Conservation (phyloP, 2,113 vertebrate species). For the Diadophis punctatus region DNA sequence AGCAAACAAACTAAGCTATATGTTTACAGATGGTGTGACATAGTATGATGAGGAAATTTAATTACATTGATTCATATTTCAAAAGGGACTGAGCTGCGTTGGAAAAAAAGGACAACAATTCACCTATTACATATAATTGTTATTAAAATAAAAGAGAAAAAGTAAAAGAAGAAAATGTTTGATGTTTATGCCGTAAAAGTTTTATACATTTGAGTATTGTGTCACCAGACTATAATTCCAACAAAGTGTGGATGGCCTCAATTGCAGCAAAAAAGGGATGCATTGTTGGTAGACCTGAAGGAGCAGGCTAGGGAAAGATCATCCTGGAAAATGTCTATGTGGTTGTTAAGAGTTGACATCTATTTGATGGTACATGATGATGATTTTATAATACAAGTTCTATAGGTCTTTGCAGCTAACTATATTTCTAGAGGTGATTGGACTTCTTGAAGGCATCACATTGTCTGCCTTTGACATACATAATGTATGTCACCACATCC, state of each 20-base stretch:
- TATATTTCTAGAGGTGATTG: neutral
- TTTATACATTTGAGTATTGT: neutral
- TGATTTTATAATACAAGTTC: neutral
- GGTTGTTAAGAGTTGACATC: neutral
- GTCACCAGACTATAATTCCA: neutral
- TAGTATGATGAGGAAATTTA: neutral
- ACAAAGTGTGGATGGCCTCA: neutral
- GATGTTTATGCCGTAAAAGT: neutral
- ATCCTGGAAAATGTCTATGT: neutral
- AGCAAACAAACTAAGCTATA: no score
- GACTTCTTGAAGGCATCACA: neutral
- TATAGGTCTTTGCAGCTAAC: neutral
- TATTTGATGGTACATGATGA: neutral
- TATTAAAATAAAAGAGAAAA: neutral
- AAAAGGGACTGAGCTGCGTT: neutral
- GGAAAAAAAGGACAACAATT: neutral
- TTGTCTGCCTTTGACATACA: neutral
- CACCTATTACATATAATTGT: neutral
- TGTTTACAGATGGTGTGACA: neutral
- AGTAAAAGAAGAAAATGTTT: neutral
- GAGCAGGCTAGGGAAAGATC: neutral
- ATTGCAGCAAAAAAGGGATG: neutral
- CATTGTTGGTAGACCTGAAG: neutral
- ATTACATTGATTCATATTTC: neutral
- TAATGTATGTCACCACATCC: neutral